Evolutionary conservation across 1,140 invertebrate species (phyloP).

Genomic region (Heterodera carotae): DNA sequence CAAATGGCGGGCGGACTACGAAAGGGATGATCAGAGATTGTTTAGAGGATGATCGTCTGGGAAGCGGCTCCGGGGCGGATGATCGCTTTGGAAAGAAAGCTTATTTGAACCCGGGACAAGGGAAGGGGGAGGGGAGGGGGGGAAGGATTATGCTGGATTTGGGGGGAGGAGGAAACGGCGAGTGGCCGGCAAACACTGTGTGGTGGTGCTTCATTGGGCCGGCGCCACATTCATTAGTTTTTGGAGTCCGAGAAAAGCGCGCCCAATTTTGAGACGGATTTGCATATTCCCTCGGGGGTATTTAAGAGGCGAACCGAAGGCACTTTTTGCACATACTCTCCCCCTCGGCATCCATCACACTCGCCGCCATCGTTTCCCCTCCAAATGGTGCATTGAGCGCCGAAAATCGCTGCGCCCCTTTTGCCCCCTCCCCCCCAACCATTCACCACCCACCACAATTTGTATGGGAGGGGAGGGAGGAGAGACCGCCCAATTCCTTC

Average conservation of each 20-base stretch:
- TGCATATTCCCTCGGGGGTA: neutral
- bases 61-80: neutral
- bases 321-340: neutral
- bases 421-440: neutral
- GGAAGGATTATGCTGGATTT: conserved; percentile 1
- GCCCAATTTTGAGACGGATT: neutral
- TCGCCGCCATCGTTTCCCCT: neutral
- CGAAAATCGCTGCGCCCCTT: neutral
- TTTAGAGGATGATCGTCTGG: conserved; percentile 4
- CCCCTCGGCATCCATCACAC: too few relatives aligned
- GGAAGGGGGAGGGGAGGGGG: neutral
- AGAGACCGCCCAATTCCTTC: neutral
- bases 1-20: too few relatives aligned
- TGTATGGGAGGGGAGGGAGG: too few relatives aligned
- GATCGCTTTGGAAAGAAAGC: conserved; percentile 10
- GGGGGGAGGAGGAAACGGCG: neutral
- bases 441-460: neutral
- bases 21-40: neutral
- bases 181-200: neutral
- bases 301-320: neutral
- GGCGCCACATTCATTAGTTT: neutral
- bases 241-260: neutral
- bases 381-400: neutral
- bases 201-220: too few relatives aligned
- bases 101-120: conserved; percentile 9